Conservation (phyloP, 2,113 vertebrate genomes). For the Glaucidium brasilianum region DNA sequence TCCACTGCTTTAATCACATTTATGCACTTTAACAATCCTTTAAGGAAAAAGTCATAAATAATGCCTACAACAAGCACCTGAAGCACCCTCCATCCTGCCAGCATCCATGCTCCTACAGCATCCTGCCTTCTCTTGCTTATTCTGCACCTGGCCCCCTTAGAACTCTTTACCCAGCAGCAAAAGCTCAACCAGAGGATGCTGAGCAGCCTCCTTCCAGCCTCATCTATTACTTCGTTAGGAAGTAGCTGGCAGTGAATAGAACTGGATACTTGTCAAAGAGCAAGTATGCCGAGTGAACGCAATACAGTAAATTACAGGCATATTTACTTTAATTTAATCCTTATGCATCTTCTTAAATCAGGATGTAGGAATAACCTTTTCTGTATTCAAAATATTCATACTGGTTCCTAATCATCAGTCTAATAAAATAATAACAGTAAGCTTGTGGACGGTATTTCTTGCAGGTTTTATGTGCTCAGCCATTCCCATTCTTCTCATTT, state of each 20-base stretch:
- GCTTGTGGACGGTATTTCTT: not conserved
- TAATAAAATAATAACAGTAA: not conserved
- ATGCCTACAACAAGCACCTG: not conserved
- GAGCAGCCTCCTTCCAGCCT: not conserved
- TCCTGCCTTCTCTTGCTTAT: not conserved
- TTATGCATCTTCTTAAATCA: constrained; percentile 1
- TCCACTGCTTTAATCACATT: not conserved
- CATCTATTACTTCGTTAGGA: constrained; percentile 15
- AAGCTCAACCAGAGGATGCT: not conserved
- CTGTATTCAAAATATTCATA: not conserved
- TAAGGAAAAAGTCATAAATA: not conserved
- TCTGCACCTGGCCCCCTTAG: not conserved
- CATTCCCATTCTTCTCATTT: not conserved
- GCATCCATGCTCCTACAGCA: not conserved
- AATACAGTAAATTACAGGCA: constrained; percentile 7
- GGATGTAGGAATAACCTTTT: not conserved
- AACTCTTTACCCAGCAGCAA: not conserved
- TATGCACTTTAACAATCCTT: not conserved
- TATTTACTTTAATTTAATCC: constrained; percentile 17
- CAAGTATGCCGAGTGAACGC: not conserved
- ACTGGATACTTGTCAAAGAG: constrained; percentile 23
- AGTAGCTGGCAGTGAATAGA: not conserved
- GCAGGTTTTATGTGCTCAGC: not conserved
- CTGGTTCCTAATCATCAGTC: not conserved
- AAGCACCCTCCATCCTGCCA: not conserved